A percentile compares a stretch with the other conserved stretches of the same genome.
These are phyloP conservation scores for Drosophila nigricruria DNA, from an alignment of 2,888 invertebrate species.

Conservation along the genomic window DNA sequence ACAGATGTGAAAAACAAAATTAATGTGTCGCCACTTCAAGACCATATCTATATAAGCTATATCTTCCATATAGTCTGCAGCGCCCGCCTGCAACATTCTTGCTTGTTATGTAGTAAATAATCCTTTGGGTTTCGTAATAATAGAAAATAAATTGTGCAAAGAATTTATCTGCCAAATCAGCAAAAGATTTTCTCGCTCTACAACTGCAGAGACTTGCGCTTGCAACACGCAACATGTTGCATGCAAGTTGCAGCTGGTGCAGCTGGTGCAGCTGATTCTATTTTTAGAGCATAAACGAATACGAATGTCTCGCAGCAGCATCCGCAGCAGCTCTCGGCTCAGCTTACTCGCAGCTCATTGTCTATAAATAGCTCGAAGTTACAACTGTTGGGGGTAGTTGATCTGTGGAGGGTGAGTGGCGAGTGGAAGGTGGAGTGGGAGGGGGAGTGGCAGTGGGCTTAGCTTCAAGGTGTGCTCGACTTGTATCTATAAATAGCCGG, in stretches of 20 bases:
- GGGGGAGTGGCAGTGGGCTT: neutral
- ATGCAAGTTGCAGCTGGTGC: slow-evolving; percentile 32
- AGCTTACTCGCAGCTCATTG: slow-evolving; percentile 16
- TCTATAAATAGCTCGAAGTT: slow-evolving; percentile 49
- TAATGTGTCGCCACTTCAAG: too few relatives aligned
- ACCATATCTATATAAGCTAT: too few relatives aligned
- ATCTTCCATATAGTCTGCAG: neutral
- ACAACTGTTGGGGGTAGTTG: slow-evolving; percentile 31
- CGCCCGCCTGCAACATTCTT: neutral
- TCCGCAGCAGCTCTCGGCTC: neutral
- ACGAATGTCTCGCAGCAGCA: slow-evolving; percentile 18
- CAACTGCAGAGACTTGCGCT: neutral
- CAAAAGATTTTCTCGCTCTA: neutral
- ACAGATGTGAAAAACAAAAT: too few relatives aligned
- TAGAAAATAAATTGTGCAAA: slow-evolving; percentile 3
- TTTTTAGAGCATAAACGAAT: slow-evolving; percentile 26
- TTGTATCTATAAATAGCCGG: slow-evolving; percentile 46
- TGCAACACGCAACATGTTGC: slow-evolving; percentile 11
- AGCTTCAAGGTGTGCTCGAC: neutral
- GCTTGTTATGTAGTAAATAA: neutral
- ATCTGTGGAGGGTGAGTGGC: neutral
- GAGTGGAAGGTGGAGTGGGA: too few relatives aligned
- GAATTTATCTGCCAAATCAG: slow-evolving; percentile 9
- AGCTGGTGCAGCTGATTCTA: slow-evolving; percentile 20
- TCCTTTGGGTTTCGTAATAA: slow-evolving; percentile 9